A percentile compares a stretch with the other conserved stretches of the same genome.
Conservation (phyloP, 2,113 vertebrate species). For the Vidua chalybeata region DNA sequence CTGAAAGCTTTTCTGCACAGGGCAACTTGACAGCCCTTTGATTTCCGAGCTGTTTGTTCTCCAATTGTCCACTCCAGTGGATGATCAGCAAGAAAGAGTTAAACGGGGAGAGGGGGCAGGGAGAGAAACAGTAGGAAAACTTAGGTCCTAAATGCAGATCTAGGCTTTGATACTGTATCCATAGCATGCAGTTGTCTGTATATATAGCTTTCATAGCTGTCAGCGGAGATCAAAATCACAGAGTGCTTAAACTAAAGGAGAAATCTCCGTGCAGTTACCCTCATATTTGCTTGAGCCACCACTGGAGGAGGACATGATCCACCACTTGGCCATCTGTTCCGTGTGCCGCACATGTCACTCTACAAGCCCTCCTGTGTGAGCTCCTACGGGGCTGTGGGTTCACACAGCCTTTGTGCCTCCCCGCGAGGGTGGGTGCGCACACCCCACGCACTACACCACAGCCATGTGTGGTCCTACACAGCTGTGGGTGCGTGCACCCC, state of each 20-base stretch:
- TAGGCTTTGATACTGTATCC: neutral
- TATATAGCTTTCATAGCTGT: conserved; percentile 43
- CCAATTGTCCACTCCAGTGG: neutral
- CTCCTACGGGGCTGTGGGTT: neutral
- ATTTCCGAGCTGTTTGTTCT: conserved; percentile 60
- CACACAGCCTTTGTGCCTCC: neutral
- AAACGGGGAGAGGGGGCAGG: neutral
- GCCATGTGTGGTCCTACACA: neutral
- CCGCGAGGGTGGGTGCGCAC: rapidly evolving
- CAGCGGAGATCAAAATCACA: conserved; percentile 53
- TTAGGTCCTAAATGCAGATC: neutral
- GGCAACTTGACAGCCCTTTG: conserved; percentile 48
- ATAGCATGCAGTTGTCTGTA: neutral
- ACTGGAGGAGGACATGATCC: conserved; percentile 42
- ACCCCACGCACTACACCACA: neutral
- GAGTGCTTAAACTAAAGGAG: neutral
- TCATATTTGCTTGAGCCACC: conserved; percentile 21
- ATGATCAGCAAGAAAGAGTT: neutral
- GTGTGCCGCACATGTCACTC: neutral
- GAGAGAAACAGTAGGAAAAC: neutral
- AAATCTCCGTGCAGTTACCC: neutral
- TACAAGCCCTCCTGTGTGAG: rapidly evolving
- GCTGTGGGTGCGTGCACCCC: neutral
- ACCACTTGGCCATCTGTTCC: conserved; percentile 39
- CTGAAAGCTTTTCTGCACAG: conserved; percentile 6